Conservation (phyloP, 2,797 vertebrate species). For the Artibeus jamaicensis region DNA sequence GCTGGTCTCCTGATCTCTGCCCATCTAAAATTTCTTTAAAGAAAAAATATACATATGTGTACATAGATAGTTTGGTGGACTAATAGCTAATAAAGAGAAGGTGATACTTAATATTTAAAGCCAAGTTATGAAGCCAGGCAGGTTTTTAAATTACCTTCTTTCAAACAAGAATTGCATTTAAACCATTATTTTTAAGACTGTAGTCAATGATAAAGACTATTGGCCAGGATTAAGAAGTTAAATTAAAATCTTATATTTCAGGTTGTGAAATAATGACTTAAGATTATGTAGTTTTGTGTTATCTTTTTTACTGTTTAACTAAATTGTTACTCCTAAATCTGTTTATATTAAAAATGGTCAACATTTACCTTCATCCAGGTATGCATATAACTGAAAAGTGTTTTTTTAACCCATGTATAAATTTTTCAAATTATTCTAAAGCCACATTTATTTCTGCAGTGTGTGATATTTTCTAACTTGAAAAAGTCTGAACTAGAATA, state of each 20-base stretch:
- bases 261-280: not conserved
- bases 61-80: not conserved
- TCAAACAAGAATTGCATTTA: slow-evolving; percentile 45
- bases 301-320: not conserved
- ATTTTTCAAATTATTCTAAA: slow-evolving; percentile 50
- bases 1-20: slow-evolving; percentile 84
- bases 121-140: not conserved
- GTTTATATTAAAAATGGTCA: not conserved
- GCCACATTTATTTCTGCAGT: not conserved
- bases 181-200: slow-evolving; percentile 27
- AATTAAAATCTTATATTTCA: slow-evolving; percentile 45
- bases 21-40: slow-evolving; percentile 83
- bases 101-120: slow-evolving; percentile 22
- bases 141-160: not conserved
- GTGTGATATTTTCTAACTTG: not conserved
- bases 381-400: slow-evolving; percentile 1
- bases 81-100: slow-evolving; percentile 4
- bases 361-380: not conserved
- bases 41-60: not conserved
- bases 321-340: slow-evolving; percentile 31
- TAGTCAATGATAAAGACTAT: not conserved
- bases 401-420: slow-evolving; percentile 20
- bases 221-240: not conserved
- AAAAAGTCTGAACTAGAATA: slow-evolving; percentile 15
- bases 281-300: slow-evolving; percentile 36